These are phyloP conservation scores for Drosophila albomicans DNA, from an alignment of 1,140 invertebrate species.

Conservation along the genomic window DNA sequence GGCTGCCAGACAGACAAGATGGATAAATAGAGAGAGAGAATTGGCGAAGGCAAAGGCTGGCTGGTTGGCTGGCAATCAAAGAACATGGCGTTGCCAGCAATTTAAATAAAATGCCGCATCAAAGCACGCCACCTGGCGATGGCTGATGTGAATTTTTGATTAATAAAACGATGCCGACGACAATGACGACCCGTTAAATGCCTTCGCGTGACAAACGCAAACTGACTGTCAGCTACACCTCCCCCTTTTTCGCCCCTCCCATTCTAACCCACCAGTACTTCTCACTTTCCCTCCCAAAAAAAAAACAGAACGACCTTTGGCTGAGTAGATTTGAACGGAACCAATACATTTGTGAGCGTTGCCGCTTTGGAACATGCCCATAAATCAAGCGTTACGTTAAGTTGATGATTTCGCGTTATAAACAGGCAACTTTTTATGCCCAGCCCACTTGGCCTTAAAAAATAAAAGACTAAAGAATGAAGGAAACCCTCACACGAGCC, in stretches of 20 bases:
- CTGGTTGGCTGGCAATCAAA: slow-evolving; percentile 32
- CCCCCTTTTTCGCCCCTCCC: neutral
- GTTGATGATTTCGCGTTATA: slow-evolving; percentile 82
- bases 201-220: slow-evolving; percentile 78
- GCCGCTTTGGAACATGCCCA: slow-evolving; percentile 52
- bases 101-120: slow-evolving; percentile 60
- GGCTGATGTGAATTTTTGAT: slow-evolving; percentile 54
- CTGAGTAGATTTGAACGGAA: slow-evolving; percentile 68
- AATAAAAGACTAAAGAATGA: slow-evolving; percentile 16
- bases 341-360: slow-evolving; percentile 74
- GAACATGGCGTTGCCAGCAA: slow-evolving; percentile 49
- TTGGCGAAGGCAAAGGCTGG: too few relatives aligned
- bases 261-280: slow-evolving; percentile 15
- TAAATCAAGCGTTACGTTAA: slow-evolving; percentile 77
- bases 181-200: slow-evolving; percentile 59
- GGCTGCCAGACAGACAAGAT: slow-evolving; percentile 15
- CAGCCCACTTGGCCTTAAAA: slow-evolving; percentile 32
- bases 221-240: slow-evolving; percentile 65
- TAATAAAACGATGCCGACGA: slow-evolving; percentile 62
- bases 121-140: slow-evolving; percentile 54
- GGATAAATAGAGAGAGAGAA: neutral
- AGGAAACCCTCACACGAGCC: slow-evolving; percentile 9
- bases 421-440: slow-evolving; percentile 64
- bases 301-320: neutral
- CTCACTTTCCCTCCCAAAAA: neutral